Evolutionary conservation across 2,113 vertebrate species (phyloP), one percentile per base, ranked within the genome.

Genomic region (Mastomys natalensis): DNA sequence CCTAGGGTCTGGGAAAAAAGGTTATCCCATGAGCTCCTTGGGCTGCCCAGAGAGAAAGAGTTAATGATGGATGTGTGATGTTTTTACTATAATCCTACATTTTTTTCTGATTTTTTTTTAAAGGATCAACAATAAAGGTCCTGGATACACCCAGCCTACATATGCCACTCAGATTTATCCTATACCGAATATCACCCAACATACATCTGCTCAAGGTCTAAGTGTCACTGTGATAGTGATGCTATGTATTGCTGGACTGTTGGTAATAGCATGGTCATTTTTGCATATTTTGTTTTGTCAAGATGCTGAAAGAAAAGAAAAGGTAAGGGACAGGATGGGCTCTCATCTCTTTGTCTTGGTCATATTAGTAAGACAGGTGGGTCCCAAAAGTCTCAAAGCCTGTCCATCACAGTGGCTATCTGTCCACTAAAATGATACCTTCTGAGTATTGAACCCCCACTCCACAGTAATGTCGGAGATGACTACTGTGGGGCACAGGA

Each of bases 121-220:
- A 55, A 82, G 89, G 16, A 45, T 1, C 82, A 70, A 17, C 19
- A 24, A 2, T 37, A 55, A 78, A 37, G 24, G 0, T 3, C 3
- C 7, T 58, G n/a, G 11, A 45, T 31, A 10, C 22, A 31, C 11
- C 24, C 5, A 19, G 13, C 7, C 8, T 43, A 12, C 29, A 31
- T 43, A 21, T 29, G 43, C 21, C 24, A 4, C 2, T n/a, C 29
- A 64, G 40, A 16, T 5, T 21, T 48, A 13, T 37, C 31, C 48
- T 19, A 11, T 8, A 17, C 3, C 21, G 7, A 22, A 40, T 1
- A 8, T 2, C 7, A 34, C 51, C 51, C 34, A 12, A 4, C 7
- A 0, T 43, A 21, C 3, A 60, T 84, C n/a, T n/a, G n/a, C n/a
- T n/a, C n/a, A n/a, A n/a, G n/a, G n/a, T n/a, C n/a, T n/a, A n/a